Percentiles rank a stretch among this genome's conserved stretches.
phyloP scores from a whole-genome alignment of 1,140 invertebrate species.

The Drosophila malerkotliana region DNA sequence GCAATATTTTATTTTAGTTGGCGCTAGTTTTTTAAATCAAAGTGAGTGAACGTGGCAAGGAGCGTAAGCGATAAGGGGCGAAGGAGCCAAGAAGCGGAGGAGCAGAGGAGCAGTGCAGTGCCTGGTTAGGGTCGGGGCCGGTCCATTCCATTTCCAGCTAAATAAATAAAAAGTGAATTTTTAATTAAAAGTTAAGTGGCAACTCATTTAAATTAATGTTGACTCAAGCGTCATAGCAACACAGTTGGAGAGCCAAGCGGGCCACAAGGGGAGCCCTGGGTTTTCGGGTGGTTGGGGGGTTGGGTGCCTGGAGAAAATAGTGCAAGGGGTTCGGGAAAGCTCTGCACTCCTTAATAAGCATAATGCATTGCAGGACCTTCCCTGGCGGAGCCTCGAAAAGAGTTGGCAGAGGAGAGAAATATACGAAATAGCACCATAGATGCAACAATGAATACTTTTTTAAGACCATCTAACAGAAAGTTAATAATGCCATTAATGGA shows the following conservation, averaged over 20 bases:
- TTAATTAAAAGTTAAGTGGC: constrained; percentile 83
- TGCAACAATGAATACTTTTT: constrained; percentile 2
- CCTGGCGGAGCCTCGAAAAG: constrained; percentile 6
- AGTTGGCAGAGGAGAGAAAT: neutral
- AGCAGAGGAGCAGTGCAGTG: neutral
- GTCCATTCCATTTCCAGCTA: constrained; percentile 77
- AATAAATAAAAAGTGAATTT: constrained; percentile 83
- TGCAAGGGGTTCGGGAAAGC: constrained; percentile 16
- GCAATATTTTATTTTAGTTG: constrained; percentile 72
- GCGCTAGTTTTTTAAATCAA: constrained; percentile 72
- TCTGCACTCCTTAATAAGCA: constrained; percentile 62
- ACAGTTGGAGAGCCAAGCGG: constrained; percentile 63
- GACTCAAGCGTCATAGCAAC: constrained; percentile 81
- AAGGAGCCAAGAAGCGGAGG: neutral
- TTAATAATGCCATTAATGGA: too few species aligned
- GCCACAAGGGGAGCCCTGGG: constrained; percentile 9
- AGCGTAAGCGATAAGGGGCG: constrained; percentile 37
- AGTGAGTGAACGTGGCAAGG: constrained; percentile 32
- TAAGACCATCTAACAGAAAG: neutral
- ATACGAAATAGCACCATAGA: constrained; percentile 34
- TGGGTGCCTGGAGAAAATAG: constrained; percentile 31
- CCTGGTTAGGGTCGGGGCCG: constrained; percentile 17
- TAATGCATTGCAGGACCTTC: constrained; percentile 70
- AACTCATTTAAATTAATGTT: constrained; percentile 83
- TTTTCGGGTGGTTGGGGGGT: neutral